phyloP scores from a whole-genome alignment of 2,113 vertebrate genomes.

The Boulengeromyrus knoepffleri region DNA sequence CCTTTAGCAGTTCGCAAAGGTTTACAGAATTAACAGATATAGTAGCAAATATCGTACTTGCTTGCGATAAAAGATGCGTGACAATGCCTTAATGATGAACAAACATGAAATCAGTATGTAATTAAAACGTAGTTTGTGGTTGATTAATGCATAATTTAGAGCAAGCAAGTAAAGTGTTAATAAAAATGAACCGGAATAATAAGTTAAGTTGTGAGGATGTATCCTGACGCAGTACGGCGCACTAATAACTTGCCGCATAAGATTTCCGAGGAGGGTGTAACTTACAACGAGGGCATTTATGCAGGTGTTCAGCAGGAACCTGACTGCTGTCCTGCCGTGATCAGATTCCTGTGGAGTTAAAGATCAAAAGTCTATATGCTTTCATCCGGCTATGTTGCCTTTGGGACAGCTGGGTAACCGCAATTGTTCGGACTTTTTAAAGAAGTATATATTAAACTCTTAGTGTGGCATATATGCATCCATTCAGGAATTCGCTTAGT shows the following conservation, averaged over 20 bases:
- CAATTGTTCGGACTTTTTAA: neutral
- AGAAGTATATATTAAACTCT: neutral
- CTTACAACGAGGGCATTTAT: neutral
- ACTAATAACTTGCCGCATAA: neutral
- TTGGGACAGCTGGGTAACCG: no score
- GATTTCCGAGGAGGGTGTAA: neutral
- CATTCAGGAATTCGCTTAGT: neutral
- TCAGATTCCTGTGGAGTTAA: neutral
- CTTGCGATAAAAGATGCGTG: neutral
- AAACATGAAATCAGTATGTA: neutral
- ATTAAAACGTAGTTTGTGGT: neutral
- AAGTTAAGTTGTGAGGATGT: neutral
- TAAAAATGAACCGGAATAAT: neutral
- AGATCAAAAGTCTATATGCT: no score
- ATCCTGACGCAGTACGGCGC: neutral
- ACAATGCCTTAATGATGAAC: neutral
- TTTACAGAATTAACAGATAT: neutral
- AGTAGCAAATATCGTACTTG: neutral
- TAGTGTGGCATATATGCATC: neutral
- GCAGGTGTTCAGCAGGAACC: neutral
- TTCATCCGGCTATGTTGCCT: no score
- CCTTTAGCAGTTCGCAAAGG: neutral
- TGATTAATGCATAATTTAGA: neutral
- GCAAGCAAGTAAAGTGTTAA: neutral
- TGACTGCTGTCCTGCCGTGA: neutral